Evolutionary conservation across 1,140 invertebrate species (phyloP).

Genomic region (Piezodorus guildinii): DNA sequence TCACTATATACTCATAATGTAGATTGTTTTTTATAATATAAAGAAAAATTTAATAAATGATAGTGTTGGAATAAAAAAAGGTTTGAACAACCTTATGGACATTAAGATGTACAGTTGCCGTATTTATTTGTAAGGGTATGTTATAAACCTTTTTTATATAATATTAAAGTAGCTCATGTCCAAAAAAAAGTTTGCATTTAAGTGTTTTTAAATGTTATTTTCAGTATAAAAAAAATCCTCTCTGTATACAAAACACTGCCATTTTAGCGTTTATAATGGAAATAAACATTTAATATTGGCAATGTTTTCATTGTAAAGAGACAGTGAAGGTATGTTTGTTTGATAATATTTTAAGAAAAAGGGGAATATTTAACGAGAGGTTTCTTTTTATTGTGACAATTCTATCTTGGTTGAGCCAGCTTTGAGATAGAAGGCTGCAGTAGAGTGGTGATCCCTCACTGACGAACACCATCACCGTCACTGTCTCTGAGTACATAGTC

Average conservation of each 20-base stretch:
- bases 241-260: slow-evolving; percentile 13
- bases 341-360: too few relatives aligned
- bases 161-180: slow-evolving; percentile 14
- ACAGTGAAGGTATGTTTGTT: slow-evolving; percentile 1
- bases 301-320: slow-evolving; percentile 6
- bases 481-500: background rate
- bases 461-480: background rate
- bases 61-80: slow-evolving; percentile 10
- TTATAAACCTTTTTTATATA: slow-evolving; percentile 12
- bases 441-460: too few relatives aligned
- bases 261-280: slow-evolving; percentile 14
- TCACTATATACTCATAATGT: slow-evolving; percentile 14
- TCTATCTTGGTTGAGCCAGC: too few relatives aligned
- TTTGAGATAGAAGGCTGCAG: too few relatives aligned
- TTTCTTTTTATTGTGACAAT: too few relatives aligned
- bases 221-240: slow-evolving; percentile 12
- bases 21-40: slow-evolving; percentile 12
- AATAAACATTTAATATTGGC: slow-evolving; percentile 9
- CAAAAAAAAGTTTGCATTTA: slow-evolving; percentile 13
- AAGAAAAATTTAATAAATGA: background rate
- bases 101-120: slow-evolving; percentile 12
- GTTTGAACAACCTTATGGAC: background rate
- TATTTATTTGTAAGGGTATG: slow-evolving; percentile 16
- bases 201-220: slow-evolving; percentile 16
- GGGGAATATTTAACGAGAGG: too few relatives aligned